Base-by-base conservation (phyloP, 92 coral and sea anemone species). In the Ricordea florida region DNA sequence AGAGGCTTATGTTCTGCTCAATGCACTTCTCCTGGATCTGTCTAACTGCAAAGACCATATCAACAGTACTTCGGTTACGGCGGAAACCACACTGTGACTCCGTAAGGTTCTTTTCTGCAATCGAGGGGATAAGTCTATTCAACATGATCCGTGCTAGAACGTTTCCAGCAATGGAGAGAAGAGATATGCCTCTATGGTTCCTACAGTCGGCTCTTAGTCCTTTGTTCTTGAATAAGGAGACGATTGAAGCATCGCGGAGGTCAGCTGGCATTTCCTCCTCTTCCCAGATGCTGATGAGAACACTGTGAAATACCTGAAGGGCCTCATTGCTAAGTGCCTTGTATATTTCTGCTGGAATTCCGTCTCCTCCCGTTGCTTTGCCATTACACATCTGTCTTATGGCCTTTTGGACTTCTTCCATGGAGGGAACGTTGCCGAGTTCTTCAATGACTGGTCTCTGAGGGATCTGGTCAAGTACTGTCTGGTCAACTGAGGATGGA, bases 181-280 rank as follows among this genome's bases (percentile, higher is more conserved):
- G 44, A 33, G 56, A 66, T 15, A 77, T 77, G n/a, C 84, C 53
- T 31, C 77, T 6, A 34, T 49, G 34, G 27, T 51, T 66, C 35
- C 62, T 27, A 55, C 76, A 77, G 64, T 66, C 75, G 10, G 42
- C 20, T 1, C 51, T 64, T 27, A 24, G 16, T 15, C 75, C 84
- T 38, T 77, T 77, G 42, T 53, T 37, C 53, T 66, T 66, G 58
- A 45, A 66, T 35, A 77, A 25, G 83, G 76, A 41, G 15, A 78
- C 67, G 5, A 78, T 78, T 57, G 21, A 37, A 24, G 57, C 76
- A 20, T 66, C 57, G 4, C 35, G 34, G 35, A 66, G 31, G 25
- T 78, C 76, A 22, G 59, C 40, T n/a, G 77, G 83, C 55, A 62
- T 30, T 47, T 55, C 62, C 3, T 55, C 84, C 34, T 25, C 57